Percentiles rank a stretch among this genome's conserved stretches.
Evolutionary conservation across 2,888 invertebrate genomes (phyloP).

Genomic region (Parascotia fuliginaria): DNA sequence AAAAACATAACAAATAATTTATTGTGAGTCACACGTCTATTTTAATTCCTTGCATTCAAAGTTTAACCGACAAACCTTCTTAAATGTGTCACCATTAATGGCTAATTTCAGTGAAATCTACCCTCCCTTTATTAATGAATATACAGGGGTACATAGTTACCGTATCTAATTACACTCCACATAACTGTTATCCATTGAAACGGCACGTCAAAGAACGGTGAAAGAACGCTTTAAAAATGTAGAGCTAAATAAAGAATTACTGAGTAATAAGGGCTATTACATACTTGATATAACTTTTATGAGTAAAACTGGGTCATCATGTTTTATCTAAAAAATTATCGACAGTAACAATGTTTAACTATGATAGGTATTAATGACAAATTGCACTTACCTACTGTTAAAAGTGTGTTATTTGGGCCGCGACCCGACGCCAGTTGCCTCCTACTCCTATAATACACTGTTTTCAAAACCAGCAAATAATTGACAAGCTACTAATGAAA

Average conservation of each 20-base stretch:
- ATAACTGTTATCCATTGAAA: conserved; percentile 8
- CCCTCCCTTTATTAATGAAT: conserved; percentile 34
- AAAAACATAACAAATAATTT: neutral
- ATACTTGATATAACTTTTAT: neutral
- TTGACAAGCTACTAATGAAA: too few relatives aligned
- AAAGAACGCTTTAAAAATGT: conserved; percentile 1
- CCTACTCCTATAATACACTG: too few relatives aligned
- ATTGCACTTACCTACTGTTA: too few relatives aligned
- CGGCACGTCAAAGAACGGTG: conserved; percentile 1
- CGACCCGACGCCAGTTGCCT: too few relatives aligned
- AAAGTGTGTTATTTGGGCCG: too few relatives aligned
- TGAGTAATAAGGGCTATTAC: neutral
- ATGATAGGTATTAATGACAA: too few relatives aligned
- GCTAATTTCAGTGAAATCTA: conserved; percentile 44
- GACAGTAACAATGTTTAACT: too few relatives aligned
- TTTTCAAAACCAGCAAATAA: too few relatives aligned
- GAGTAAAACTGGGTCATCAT: too few relatives aligned
- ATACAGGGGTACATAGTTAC: conserved; percentile 4
- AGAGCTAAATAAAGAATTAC: conserved; percentile 9
- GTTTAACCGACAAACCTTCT: conserved; percentile 23
- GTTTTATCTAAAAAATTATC: too few relatives aligned
- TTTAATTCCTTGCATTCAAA: conserved; percentile 45
- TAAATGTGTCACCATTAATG: conserved; percentile 39
- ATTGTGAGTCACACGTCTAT: conserved; percentile 18
- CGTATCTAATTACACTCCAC: conserved; percentile 6